Conservation (phyloP, 2,797 vertebrate species). For the Podarcis lilfordi region DNA sequence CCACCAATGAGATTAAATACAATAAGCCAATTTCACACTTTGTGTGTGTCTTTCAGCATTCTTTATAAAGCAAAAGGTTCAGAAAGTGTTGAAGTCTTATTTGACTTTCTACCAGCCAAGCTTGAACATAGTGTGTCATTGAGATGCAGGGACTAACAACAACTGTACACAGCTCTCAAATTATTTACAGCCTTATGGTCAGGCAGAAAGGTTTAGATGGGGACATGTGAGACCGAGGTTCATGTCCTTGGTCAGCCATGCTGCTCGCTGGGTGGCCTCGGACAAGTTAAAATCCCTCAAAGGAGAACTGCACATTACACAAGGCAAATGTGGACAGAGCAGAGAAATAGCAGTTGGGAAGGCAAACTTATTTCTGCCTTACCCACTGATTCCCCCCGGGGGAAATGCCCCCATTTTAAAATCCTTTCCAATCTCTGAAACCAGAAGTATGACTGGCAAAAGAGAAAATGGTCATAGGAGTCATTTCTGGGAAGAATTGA, state of each 20-base stretch:
- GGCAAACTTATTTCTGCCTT: not conserved
- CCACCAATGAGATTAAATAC: not conserved
- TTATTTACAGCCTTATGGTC: constrained; percentile 27
- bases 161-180: not conserved
- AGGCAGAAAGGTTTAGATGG: not conserved
- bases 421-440: not conserved
- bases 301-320: not conserved
- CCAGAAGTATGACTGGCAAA: not conserved
- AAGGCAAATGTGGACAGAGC: not conserved
- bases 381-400: not conserved
- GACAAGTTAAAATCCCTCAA: not conserved
- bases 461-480: not conserved
- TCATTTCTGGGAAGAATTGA: not conserved
- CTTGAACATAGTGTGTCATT: not conserved
- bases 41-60: not conserved
- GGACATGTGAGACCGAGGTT: not conserved
- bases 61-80: not conserved
- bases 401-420: not conserved
- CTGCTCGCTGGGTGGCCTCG: constrained; percentile 18
- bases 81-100: not conserved
- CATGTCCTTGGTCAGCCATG: not conserved
- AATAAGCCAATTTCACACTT: not conserved
- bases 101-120: not conserved
- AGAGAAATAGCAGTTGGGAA: not conserved
- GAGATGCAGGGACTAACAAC: not conserved